Evolutionary conservation across 1,140 invertebrate genomes (phyloP).

Genomic region (Tetramorium simillimum): DNA sequence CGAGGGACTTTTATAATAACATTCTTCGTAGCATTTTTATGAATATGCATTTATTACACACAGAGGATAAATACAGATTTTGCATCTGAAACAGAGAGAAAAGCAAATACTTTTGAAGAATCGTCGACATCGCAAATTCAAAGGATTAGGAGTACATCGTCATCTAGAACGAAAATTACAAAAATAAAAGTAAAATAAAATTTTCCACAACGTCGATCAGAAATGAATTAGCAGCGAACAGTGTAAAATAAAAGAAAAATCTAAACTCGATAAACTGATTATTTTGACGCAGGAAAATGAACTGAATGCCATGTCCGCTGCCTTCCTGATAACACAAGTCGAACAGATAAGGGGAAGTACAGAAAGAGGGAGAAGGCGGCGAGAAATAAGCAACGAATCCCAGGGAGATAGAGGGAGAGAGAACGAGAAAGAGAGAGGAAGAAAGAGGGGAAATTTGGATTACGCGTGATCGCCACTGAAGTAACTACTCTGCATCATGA

Average conservation of each 20-base stretch:
- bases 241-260: background rate
- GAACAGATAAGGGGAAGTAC: background rate
- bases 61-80: conserved; percentile 50
- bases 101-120: conserved; percentile 32
- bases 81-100: background rate
- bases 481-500: conserved; percentile 98
- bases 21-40: background rate
- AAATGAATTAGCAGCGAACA: background rate
- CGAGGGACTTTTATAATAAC: conserved; percentile 3
- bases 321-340: background rate
- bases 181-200: background rate
- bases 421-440: background rate
- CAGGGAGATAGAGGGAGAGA: background rate
- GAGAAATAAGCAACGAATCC: conserved; percentile 24
- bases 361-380: background rate
- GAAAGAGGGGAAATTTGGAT: conserved; percentile 56
- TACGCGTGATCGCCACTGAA: conserved; percentile 90
- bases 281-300: background rate
- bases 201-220: background rate
- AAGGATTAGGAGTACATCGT: background rate
- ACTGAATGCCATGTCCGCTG: background rate
- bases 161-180: background rate
- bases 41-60: conserved; percentile 55
- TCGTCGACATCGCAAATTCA: background rate
- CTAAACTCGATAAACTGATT: background rate